Base-by-base conservation (phyloP, 2,888 invertebrate species). In the Ectemnius cavifrons region DNA sequence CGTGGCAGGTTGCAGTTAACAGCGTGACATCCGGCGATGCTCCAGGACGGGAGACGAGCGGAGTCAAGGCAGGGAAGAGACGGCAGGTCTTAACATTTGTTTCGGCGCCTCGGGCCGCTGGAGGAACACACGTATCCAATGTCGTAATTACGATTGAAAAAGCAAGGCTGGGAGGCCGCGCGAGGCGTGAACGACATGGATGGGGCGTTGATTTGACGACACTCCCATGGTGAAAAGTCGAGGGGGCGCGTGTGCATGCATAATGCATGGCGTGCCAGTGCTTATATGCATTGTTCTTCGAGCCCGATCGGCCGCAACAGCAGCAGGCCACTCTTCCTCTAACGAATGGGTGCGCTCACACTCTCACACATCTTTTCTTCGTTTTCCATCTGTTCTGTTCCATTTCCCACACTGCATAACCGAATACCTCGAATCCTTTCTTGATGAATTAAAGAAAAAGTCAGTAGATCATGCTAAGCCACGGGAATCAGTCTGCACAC, bases 161-260 rank as follows among this genome's bases (percentile, higher is more conserved):
- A 63, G 64, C 63, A 65, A 67, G 63, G 73, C 73, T 61, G 37
- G 67, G 69, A 68, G 73, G 67, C 74, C 73, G 61, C 66, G 77
- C 81, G 71, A 86, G 86, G 87, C 87, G 87, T 83, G 85, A 87
- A 86, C 84, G 82, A 86, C 87, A 86, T 75, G 86, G 75, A 84
- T 84, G 82, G 85, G 88, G 88, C 88, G 88, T 88, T 81, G 85
- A 89, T 88, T 82, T 84, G 85, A 85, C 82, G 86, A 88, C 85
- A 86, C 87, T 88, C 86, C 87, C 86, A 16, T 16, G 52, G 52
- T 16, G 83, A 83, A 84, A 81, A 86, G 77, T 79, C 73, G 72
- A 73, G 73, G 37, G 52, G 52, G 52, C 52, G 81, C 78, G 76
- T 79, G 73, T 75, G 80, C 78, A 88, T 88, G 87, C 85, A 87